Base-by-base conservation (phyloP, 2,888 invertebrate genomes). In the Eucera pruinosa region DNA sequence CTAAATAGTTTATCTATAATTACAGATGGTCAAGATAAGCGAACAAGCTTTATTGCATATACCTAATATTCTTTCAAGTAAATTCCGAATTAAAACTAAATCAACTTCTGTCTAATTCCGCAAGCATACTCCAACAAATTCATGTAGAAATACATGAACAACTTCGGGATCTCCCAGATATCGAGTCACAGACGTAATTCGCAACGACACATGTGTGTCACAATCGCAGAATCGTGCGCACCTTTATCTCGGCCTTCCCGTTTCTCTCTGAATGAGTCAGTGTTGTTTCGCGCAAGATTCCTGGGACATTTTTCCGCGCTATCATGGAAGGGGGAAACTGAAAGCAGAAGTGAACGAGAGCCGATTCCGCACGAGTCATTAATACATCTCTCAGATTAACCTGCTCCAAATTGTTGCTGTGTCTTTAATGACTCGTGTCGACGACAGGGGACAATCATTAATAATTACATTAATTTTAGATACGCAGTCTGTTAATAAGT, bases 181-280 rank as follows among this genome's bases (percentile, higher is more conserved):
- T 2, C 23, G 2, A 4, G 2, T 9, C 9, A 20, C 4, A 13
- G 11, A 36, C 25, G 30, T 33, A n/a, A 20, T 39, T 23, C n/a
- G n/a, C n/a, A n/a, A 11, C n/a, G 18, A 3, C n/a, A 11, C 20
- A n/a, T 18, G 13, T 18, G 13, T 41, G 55, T 73, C 76, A 52
- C n/a, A 20, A 20, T 33, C 25, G 6, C 20, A 39, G 30, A 73
- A 47, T 30, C 52, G 30, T n/a, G 23, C n/a, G n/a, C n/a, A 20
- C 47, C 15, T 62, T 33, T 45, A 58, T 33, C 47, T 20, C 9
- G 58, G 60, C 15, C 54, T 75, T 75, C 43, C 61, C 70, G 65
- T 39, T 61, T 52, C 27, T 39, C 9, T 20, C 13, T 3, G 18
- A 64, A 41, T 70, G 78, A 75, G 45, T 78, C 76, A 70, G 41